Conservation (phyloP, 2,113 vertebrate genomes). For the Dascyllus trimaculatus region DNA sequence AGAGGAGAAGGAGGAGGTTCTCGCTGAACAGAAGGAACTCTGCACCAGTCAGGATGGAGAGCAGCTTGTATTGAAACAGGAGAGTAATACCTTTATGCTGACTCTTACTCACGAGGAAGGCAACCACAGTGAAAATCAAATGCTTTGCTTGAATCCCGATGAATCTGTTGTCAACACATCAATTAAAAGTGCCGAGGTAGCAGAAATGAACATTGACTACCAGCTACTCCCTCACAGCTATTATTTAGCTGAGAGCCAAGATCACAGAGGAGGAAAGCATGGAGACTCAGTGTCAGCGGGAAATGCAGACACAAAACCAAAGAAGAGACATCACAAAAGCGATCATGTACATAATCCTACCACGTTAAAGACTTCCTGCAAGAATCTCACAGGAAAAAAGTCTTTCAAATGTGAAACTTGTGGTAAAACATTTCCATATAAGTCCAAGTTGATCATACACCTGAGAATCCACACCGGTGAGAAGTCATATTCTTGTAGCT, state of each 20-base stretch:
- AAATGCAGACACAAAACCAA: not conserved
- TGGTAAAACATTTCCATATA: not conserved
- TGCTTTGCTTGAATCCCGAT: not conserved
- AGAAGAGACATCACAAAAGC: not conserved
- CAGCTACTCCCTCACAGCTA: conserved; percentile 2
- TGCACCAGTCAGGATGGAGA: conserved; percentile 20
- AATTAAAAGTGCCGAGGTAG: too few species aligned
- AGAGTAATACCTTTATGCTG: conserved; percentile 1
- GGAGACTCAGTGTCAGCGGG: not conserved
- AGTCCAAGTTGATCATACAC: not conserved
- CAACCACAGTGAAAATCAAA: not conserved
- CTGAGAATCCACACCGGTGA: not conserved
- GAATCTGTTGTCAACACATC: not conserved
- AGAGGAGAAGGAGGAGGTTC: not conserved
- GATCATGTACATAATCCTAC: not conserved
- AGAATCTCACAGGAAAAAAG: not conserved
- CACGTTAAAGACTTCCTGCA: not conserved
- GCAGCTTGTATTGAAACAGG: not conserved
- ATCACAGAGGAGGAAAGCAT: not conserved
- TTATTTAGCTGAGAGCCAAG: conserved; percentile 10
- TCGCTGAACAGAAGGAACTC: conserved; percentile 7
- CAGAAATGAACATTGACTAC: not conserved
- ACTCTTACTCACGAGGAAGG: conserved; percentile 8
- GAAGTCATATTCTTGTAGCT: not conserved
- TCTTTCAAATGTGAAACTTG: not conserved